A percentile compares a stretch with the other conserved stretches of the same genome.
These are phyloP conservation scores for Xiphophorus birchmanni DNA, from an alignment of 2,797 vertebrate species.

Conservation along the genomic window DNA sequence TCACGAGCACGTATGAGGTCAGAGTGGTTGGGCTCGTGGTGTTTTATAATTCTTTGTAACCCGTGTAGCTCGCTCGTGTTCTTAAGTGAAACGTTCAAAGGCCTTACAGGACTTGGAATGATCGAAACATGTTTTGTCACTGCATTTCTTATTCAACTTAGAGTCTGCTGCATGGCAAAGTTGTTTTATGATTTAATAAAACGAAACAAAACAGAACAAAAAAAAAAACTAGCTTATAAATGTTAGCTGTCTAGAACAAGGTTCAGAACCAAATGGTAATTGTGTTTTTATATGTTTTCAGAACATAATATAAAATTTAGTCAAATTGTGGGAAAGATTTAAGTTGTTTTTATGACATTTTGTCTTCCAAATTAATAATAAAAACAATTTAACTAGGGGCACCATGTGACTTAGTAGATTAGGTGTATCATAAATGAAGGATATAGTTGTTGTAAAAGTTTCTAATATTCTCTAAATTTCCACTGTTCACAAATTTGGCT, in stretches of 20 bases:
- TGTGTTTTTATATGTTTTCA: not conserved
- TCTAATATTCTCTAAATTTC: not conserved
- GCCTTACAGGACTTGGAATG: not conserved
- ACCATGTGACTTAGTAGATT: not conserved
- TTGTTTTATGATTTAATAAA: not conserved
- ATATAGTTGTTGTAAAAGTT: not conserved
- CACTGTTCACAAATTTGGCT: not conserved
- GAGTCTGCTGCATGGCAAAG: not conserved
- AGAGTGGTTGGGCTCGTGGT: slow-evolving; percentile 22
- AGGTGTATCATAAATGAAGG: not conserved
- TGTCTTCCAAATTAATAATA: not conserved
- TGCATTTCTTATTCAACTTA: not conserved
- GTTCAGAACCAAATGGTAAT: not conserved
- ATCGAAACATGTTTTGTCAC: not conserved
- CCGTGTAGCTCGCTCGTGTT: not conserved
- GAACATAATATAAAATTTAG: not conserved
- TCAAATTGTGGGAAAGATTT: not conserved
- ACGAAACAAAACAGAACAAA: not conserved
- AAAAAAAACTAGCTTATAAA: not conserved
- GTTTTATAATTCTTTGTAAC: not conserved
- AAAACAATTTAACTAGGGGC: not conserved
- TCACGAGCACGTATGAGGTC: slow-evolving; percentile 96
- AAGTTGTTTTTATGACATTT: not conserved
- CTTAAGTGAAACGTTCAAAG: no score
- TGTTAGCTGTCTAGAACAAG: not conserved